Evolutionary conservation across 2,113 vertebrate species (phyloP).

Genomic region (Serilophus lunatus): DNA sequence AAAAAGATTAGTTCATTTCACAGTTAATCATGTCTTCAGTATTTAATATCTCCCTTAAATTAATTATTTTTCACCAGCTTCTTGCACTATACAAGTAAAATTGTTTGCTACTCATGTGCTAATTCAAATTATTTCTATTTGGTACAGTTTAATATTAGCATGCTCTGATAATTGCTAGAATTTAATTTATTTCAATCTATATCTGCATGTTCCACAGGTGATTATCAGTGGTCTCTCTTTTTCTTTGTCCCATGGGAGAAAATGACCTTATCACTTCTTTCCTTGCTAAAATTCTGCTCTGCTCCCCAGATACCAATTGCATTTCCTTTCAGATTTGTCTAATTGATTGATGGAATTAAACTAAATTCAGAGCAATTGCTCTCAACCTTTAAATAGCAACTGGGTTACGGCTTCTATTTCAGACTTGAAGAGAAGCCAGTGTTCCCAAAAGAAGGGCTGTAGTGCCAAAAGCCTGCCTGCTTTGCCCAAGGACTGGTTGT

Average conservation of each 20-base stretch:
- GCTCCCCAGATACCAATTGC: background rate
- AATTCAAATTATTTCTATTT: background rate
- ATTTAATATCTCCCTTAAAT: background rate
- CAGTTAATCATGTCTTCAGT: background rate
- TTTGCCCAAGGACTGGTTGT: background rate
- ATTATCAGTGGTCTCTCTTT: background rate
- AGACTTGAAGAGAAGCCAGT: background rate
- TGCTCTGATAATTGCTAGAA: background rate
- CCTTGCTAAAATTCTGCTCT: background rate
- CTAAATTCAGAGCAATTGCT: constrained; percentile 1
- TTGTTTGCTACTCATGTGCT: background rate
- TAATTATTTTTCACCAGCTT: background rate
- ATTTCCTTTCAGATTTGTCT: constrained; percentile 1
- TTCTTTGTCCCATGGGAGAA: background rate
- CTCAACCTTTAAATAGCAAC: constrained; percentile 1
- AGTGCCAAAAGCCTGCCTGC: background rate
- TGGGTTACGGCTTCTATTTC: background rate
- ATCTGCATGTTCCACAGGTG: background rate
- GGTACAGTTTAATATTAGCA: background rate
- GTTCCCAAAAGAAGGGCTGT: background rate
- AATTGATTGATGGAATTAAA: constrained; percentile 38
- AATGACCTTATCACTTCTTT: background rate
- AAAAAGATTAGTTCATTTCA: background rate
- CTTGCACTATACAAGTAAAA: background rate
- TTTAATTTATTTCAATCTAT: background rate